A percentile compares a stretch with the other conserved stretches of the same genome.
Conservation (phyloP, 92 coral and sea anemone species). For the Heteractis magnifica region DNA sequence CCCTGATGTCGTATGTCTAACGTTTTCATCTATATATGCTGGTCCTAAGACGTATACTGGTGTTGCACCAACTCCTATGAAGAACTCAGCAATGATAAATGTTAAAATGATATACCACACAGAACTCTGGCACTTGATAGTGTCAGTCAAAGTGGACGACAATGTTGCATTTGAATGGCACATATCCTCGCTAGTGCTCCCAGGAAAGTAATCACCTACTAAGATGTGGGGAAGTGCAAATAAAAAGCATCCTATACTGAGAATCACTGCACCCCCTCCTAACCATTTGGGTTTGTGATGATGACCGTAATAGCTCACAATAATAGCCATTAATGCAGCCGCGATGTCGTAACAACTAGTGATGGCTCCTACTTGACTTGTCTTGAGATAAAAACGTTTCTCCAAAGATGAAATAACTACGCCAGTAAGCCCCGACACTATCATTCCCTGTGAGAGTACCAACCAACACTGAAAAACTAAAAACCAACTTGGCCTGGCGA, state of each 20-base stretch:
- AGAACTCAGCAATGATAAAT: conserved; percentile 84
- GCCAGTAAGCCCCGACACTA: conserved; percentile 89
- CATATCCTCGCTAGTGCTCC: conserved; percentile 57
- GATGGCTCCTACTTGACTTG: conserved; percentile 76
- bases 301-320: conserved; percentile 95
- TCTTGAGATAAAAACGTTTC: conserved; percentile 78
- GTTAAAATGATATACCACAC: conserved; percentile 84
- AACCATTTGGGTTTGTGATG: conserved; percentile 96
- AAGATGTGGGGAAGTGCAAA: conserved; percentile 92
- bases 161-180: conserved; percentile 46
- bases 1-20: conserved; percentile 79
- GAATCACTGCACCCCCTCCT: conserved; percentile 78
- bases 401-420: conserved; percentile 93
- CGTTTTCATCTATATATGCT: conserved; percentile 87
- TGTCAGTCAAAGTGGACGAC: conserved; percentile 23
- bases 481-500: conserved; percentile 83
- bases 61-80: conserved; percentile 95
- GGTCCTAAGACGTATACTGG: conserved; percentile 92
- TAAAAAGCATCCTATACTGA: conserved; percentile 84
- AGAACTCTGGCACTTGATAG: conserved; percentile 58
- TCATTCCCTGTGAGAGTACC: conserved; percentile 86
- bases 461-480: conserved; percentile 84
- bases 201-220: conserved; percentile 69
- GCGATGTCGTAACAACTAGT: conserved; percentile 88
- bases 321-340: conserved; percentile 75